phyloP scores from a whole-genome alignment of 2,113 vertebrate species.

The Pterocles orientalis region DNA sequence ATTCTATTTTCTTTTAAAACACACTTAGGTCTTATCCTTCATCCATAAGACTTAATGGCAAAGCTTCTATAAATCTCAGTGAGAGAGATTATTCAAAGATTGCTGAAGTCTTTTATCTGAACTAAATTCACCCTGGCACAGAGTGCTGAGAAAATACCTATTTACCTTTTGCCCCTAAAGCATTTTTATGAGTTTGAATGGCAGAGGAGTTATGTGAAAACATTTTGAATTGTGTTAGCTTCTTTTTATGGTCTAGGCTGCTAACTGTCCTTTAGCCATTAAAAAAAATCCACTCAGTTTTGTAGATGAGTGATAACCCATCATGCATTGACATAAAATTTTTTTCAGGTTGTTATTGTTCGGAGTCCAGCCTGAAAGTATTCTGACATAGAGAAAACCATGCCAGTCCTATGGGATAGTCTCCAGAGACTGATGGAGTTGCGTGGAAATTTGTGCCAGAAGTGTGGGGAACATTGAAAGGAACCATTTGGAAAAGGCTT shows the following conservation, averaged over 20 bases:
- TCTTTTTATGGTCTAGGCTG: neutral
- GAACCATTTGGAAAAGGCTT: neutral
- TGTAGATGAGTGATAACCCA: neutral
- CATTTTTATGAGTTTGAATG: neutral
- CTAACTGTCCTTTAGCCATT: neutral
- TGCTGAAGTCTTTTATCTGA: neutral
- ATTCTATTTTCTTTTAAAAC: neutral
- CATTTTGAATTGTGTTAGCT: neutral
- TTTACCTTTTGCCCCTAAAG: neutral
- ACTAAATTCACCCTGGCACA: neutral
- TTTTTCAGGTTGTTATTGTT: conserved; percentile 13
- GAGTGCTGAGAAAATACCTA: neutral
- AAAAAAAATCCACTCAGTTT: neutral
- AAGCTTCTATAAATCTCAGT: neutral
- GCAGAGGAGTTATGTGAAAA: neutral
- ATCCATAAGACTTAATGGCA: neutral
- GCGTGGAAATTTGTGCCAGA: neutral
- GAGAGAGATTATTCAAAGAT: neutral
- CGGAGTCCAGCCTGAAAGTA: conserved; percentile 28
- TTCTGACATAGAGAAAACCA: neutral
- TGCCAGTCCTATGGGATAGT: neutral
- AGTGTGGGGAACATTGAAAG: neutral
- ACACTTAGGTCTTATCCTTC: neutral
- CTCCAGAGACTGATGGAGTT: neutral
- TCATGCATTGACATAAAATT: neutral